These are phyloP conservation scores for Grallaria varia DNA, from an alignment of 2,113 vertebrate genomes.

Conservation along the genomic window DNA sequence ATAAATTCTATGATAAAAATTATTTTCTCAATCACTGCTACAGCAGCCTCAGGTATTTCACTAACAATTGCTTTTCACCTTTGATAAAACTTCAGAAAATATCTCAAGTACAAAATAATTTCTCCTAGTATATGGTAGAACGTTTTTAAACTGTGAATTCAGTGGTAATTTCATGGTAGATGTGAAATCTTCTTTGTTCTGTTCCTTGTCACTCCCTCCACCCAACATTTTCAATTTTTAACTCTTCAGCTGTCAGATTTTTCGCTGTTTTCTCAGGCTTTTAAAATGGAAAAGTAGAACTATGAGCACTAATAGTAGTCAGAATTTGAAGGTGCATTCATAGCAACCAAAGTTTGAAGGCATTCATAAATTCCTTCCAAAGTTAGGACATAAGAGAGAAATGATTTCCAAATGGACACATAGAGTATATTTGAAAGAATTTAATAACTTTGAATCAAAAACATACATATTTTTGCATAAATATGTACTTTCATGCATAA, in stretches of 20 bases:
- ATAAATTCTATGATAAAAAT: background rate
- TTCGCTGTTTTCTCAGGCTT: background rate
- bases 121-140: background rate
- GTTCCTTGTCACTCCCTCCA: background rate
- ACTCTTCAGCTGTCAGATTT: background rate
- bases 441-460: background rate
- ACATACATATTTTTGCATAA: background rate
- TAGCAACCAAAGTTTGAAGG: background rate
- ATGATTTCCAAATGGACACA: background rate
- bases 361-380: background rate
- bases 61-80: slow-evolving; percentile 1
- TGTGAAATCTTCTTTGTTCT: background rate
- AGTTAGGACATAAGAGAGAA: background rate
- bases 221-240: background rate
- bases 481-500: background rate
- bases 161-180: slow-evolving; percentile 21
- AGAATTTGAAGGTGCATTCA: background rate
- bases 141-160: background rate
- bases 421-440: background rate
- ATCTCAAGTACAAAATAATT: background rate
- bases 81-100: background rate
- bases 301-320: background rate
- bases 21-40: slow-evolving; percentile 8
- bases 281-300: background rate
- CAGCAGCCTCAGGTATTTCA: background rate